Base-by-base conservation (phyloP, 2,797 vertebrate genomes). In the Miichthys miiuy region DNA sequence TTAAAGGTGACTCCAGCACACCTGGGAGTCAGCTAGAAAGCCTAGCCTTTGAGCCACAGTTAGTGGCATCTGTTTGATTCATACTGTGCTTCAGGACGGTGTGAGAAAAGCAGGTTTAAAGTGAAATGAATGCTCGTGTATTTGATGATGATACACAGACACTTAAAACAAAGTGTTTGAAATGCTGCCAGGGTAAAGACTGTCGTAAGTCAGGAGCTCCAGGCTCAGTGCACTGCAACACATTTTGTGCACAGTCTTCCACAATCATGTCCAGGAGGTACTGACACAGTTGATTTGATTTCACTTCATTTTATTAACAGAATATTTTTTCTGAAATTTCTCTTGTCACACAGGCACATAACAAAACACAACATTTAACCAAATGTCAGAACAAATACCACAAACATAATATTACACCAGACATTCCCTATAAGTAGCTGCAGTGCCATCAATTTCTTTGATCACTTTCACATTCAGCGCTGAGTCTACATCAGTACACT, bases 181-280 rank as follows among this genome's bases (percentile, higher is more conserved):
- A 79, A 75, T 34, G 38, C 47, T 79, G 68, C 62, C 42, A 69
- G 38, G n/a, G 34, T 0, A 54, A 30, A 80, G 65, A 18, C 38
- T 17, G 34, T 55, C 44, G 8, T n/a, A 74, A 66, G 63, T 54
- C 65, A 68, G 11, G 1, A 46, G 23, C 51, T 54, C 17, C 56
- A 68, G 54, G 11, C 14, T n/a, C 13, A 57, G 46, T 34, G 34
- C 54, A 63, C 17, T 4, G 14, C 9, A 68, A 34, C 51, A 74
- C 23, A 80, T 73, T 81, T 77, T 71, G 38, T 54, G 20, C 0
- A 21, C 27, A 68, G 2, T 38, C 6, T 42, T 58, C n/a, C 60
- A 72, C 55, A 79, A 76, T 63, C 34, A 62, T 14, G 74, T 74
- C 66, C 82, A 73, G 27, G 41, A 63, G 58, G 61, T 25, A 67